A percentile compares a stretch with the other conserved stretches of the same genome.
Conservation (phyloP, 92 coral and sea anemone genomes). For the Umimayanthus kanabou region DNA sequence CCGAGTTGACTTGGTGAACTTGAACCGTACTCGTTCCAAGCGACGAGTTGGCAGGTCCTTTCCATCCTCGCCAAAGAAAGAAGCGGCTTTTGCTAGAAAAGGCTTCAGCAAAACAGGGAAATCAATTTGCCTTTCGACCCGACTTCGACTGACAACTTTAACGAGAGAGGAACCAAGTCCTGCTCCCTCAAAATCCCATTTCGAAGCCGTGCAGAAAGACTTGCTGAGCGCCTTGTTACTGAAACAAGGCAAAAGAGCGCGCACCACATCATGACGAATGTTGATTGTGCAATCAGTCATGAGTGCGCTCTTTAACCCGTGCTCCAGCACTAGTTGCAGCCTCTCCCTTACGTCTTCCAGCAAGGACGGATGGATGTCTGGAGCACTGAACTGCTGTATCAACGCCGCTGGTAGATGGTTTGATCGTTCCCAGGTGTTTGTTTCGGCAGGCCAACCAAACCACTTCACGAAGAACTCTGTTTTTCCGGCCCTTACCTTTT, state of each 20-base stretch:
- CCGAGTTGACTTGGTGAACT: background rate
- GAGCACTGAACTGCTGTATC: background rate
- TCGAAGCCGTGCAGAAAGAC: conserved; percentile 21
- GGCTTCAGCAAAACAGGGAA: conserved; percentile 25
- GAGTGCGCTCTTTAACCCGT: no score
- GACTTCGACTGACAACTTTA: conserved; percentile 19
- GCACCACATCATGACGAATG: conserved; percentile 27
- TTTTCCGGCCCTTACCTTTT: background rate
- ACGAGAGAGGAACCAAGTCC: conserved; percentile 13
- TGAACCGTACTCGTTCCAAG: background rate
- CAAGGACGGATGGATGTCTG: conserved; percentile 1
- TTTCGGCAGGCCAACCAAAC: conserved; percentile 11
- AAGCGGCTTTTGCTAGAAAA: conserved; percentile 17
- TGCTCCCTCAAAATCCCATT: conserved; percentile 14
- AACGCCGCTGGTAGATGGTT: background rate
- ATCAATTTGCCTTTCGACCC: conserved; percentile 7
- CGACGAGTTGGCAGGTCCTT: conserved; percentile 4
- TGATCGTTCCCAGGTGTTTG: conserved; percentile 14
- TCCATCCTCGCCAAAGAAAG: conserved; percentile 13
- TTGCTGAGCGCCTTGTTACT: conserved; percentile 17
- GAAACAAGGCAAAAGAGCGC: conserved; percentile 25
- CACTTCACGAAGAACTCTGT: conserved; percentile 1
- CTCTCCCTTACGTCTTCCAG: conserved; percentile 14
- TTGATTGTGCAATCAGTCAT: background rate
- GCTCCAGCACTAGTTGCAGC: conserved; percentile 11